Evolutionary conservation across 1,140 invertebrate genomes (phyloP).

Genomic region (Solen grandis): DNA sequence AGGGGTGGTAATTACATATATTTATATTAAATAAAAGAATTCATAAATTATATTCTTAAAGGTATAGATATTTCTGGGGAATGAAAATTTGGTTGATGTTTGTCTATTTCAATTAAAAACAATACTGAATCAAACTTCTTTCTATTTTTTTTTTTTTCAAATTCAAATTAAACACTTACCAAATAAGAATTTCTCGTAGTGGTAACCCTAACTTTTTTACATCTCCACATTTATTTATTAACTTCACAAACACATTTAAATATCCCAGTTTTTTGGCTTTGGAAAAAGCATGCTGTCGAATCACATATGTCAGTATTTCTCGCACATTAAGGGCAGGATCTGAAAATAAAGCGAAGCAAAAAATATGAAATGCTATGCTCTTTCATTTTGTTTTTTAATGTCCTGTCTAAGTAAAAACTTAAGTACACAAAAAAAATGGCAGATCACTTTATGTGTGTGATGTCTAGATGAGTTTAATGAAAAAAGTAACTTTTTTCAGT

Average conservation of each 20-base stretch:
- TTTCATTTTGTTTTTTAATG: neutral
- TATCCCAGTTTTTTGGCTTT: conserved; percentile 88
- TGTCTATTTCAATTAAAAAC: too few species aligned
- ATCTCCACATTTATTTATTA: conserved; percentile 86
- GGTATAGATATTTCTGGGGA: neutral
- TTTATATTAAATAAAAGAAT: too few species aligned
- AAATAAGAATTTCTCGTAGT: conserved; percentile 89
- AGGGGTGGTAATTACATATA: too few species aligned
- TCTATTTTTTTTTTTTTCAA: too few species aligned
- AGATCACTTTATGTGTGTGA: too few species aligned
- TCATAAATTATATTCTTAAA: too few species aligned
- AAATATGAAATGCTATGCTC: neutral
- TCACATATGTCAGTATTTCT: conserved; percentile 80
- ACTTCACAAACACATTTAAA: conserved; percentile 90
- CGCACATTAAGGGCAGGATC: conserved; percentile 78
- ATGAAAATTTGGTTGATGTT: too few species aligned
- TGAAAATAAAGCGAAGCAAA: conserved; percentile 72
- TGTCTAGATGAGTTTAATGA: too few species aligned
- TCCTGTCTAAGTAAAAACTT: neutral
- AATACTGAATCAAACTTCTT: too few species aligned
- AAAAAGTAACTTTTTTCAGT: too few species aligned
- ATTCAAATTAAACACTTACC: conserved; percentile 87
- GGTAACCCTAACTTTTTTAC: conserved; percentile 86
- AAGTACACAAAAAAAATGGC: neutral
- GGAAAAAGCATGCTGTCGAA: conserved; percentile 83